Evolutionary conservation across 2,888 invertebrate species (phyloP), one percentile per base, ranked within the genome.

Genomic region (Eilema depressum): DNA sequence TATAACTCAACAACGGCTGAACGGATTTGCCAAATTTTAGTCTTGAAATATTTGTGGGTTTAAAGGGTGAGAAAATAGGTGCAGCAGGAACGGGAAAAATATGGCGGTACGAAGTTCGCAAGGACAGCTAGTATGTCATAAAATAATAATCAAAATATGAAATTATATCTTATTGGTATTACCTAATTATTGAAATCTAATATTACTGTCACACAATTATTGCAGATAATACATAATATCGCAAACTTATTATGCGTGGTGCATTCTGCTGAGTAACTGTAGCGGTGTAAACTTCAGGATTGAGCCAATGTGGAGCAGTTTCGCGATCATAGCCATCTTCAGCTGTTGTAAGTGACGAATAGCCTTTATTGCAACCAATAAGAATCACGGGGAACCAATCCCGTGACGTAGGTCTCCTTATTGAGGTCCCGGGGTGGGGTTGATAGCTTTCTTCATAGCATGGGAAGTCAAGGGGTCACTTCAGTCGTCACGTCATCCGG

Each of bases 271-370:
- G n/a, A 30, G 25, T 30, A 17, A 25, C 3, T 56, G 11, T 8
- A 25, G 23, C 2, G 11, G 17, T 14, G 3, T 65, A 25, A 66
- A 53, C 23, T 30, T 23, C n/a, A 66, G 25, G 33, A 57, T 30
- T 17, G 30, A 17, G 56, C 66, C 25, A 66, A 66, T 66, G 66
- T 57, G 57, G 65, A 66, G 33, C 5, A 33, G 66, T 57, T 25
- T 57, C 10, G 57, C 20, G 33, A 26, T 57, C 3, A 33, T 37
- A 56, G 53, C 30, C 11, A 37, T 66, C 8, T 57, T 57, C 23
- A 66, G 57, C 33, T 66, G 25, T 25, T 66, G 66, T 66, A 23
- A 66, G 66, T 66, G 25, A 26, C 2, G 0, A 33, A 33, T 7
- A 20, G 10, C 17, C 2, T 28, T 61, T 12, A 17, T 0, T 25